Conservation (phyloP, 2,113 vertebrate genomes). For the Falco punctatus region DNA sequence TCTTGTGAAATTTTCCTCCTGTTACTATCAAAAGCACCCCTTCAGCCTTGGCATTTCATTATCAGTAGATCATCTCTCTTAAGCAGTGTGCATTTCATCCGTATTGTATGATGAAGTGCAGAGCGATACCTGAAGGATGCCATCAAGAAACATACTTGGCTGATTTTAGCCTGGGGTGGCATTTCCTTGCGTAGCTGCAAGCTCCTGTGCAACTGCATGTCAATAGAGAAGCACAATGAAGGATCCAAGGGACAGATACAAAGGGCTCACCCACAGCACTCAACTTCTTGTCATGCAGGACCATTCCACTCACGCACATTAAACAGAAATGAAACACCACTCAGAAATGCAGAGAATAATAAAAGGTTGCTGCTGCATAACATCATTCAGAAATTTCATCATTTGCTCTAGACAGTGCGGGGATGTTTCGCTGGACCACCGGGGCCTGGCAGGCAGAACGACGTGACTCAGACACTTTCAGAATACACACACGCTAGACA, state of each 20-base stretch:
- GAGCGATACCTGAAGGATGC: neutral
- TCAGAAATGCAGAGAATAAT: neutral
- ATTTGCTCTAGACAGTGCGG: accelerated
- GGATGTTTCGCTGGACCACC: neutral
- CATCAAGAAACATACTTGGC: neutral
- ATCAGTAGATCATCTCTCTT: neutral
- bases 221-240: neutral
- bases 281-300: neutral
- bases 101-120: neutral
- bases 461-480: neutral
- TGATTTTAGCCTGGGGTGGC: neutral
- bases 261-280: neutral
- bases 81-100: neutral
- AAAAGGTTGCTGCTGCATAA: neutral
- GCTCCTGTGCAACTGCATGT: neutral
- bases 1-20: neutral
- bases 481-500: neutral
- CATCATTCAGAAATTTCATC: neutral
- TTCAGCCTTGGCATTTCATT: neutral
- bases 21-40: neutral
- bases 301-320: neutral
- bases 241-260: neutral
- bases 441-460: neutral
- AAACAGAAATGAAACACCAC: neutral
- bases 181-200: neutral